Evolutionary conservation across 2,113 vertebrate species (phyloP), one percentile per base, ranked within the genome.

Genomic region (Lucifuga dentata): DNA sequence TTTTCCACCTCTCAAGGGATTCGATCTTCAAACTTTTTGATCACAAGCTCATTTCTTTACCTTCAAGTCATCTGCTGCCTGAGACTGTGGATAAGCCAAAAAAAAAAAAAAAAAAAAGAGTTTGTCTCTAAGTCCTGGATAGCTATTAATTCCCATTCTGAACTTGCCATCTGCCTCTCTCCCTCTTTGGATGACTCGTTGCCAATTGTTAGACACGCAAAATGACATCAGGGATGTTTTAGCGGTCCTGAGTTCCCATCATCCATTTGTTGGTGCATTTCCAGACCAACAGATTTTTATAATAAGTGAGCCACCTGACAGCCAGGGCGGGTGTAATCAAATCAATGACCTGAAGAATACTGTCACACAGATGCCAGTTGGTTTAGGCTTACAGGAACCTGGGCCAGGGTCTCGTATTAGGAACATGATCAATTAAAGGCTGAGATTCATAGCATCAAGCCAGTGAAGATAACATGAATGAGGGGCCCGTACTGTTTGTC

Each of bases 81-180:
- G 33, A 35, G 33, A 35, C 33, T 11, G 33, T 35, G 8, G 33
- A 35, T 8, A 11, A 11, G 33, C 6, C 10, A 8, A 35, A 11
- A 35, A 8, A n/a, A n/a, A n/a, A n/a, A n/a, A n/a, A n/a, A 24
- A 44, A 23, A 23, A 43, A 20, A 19, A 36, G 39, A 33, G 29
- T 46, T 35, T 16, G 8, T 68, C 57, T 41, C 9, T 11, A 57
- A 0, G 12, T 57, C 15, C 17, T 15, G 16, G 41, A 44, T 16
- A 46, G 43, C 36, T 33, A 11, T 39, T 13, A 40, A 20, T 35
- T 65, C 55, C 55, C 45, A 26, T 29, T 46, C 32, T 38, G 23
- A 73, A 52, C 45, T 8, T 46, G 46, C 73, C 72, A 82, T 84
- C 85, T 84, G 81, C 66, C 55, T 39, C 40, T 35, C 15, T 40